Base-by-base conservation (phyloP, 2,888 invertebrate genomes). In the Drosophila differens region DNA sequence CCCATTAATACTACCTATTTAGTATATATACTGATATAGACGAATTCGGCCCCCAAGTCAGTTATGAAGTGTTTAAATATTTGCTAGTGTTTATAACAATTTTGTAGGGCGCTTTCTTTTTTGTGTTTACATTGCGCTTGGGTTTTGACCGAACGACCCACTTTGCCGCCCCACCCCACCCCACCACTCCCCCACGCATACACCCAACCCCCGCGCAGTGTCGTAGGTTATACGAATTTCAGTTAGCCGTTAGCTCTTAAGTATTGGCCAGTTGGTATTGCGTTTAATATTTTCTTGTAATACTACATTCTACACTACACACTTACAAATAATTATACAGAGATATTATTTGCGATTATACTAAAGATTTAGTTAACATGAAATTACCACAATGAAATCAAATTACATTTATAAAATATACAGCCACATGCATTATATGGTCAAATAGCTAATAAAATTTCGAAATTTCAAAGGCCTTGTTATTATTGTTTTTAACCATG, bases 151-250 rank as follows among this genome's bases (percentile, higher is more conserved):
- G 28, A 47, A 25, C 47, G 25, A 47, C 47, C 47, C 47, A 25
- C 16, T 25, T 47, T 47, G 47, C 16, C 25, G 16, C 47, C 25
- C 16, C 47, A 9, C 14, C 14, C 44, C n/a, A 9, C n/a, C 52
- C 22, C 47, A 62, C 37, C 12, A 41, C 67, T 10, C 49, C 3
- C 60, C 39, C 60, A 35, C n/a, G 28, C 44, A 19, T 14, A 33
- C 25, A 49, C 19, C 51, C 19, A 51, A 10, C 25, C 9, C 32
- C 28, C 59, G 35, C 67, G 41, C 65, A 70, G 52, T 70, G 64
- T 71, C 77, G 89, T 85, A 85, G 85, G 90, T 85, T 90, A 90
- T 85, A 75, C 59, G 52, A 85, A 85, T 85, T 90, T 88, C 81
- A 89, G 83, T 85, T 85, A 90, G 83, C 83, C 58, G 78, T 70